phyloP scores from a whole-genome alignment of 2,888 invertebrate genomes.

The Rhagonycha lutea region DNA sequence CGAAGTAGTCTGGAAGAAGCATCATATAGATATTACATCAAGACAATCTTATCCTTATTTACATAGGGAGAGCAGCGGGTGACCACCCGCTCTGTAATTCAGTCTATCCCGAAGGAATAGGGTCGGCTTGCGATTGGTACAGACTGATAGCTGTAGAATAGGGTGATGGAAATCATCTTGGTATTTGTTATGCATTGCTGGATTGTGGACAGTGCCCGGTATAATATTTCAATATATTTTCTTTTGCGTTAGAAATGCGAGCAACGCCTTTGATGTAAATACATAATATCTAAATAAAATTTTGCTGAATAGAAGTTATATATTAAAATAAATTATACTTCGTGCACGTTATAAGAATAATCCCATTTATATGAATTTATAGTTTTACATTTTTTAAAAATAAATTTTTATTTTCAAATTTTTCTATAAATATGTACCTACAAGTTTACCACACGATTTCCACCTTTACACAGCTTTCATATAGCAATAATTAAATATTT shows the following conservation, averaged over 20 bases:
- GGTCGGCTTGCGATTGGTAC: slow-evolving; percentile 42
- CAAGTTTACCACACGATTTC: background rate
- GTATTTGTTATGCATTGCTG: slow-evolving; percentile 56
- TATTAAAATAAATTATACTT: slow-evolving; percentile 36
- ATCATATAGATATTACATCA: slow-evolving; percentile 35
- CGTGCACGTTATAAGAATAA: background rate
- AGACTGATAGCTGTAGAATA: slow-evolving; percentile 44
- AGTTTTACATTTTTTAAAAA: background rate
- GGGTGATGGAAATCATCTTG: slow-evolving; percentile 53
- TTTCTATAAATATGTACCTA: background rate
- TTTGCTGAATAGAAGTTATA: slow-evolving; percentile 35
- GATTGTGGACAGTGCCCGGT: slow-evolving; percentile 54
- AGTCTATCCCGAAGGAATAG: slow-evolving; percentile 40
- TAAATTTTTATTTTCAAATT: background rate
- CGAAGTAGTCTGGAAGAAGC: slow-evolving; percentile 23
- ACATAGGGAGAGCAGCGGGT: slow-evolving; percentile 38
- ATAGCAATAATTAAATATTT: background rate
- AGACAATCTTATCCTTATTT: slow-evolving; percentile 44
- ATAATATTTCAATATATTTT: slow-evolving; percentile 56
- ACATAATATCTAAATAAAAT: slow-evolving; percentile 39
- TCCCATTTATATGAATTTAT: background rate
- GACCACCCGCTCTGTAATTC: slow-evolving; percentile 36
- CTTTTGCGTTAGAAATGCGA: slow-evolving; percentile 34
- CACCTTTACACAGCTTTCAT: background rate
- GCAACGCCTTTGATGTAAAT: slow-evolving; percentile 37